A percentile compares a stretch with the other conserved stretches of the same genome.
These are phyloP conservation scores for Syrphus vitripennis DNA, from an alignment of 2,888 invertebrate genomes.

Conservation along the genomic window DNA sequence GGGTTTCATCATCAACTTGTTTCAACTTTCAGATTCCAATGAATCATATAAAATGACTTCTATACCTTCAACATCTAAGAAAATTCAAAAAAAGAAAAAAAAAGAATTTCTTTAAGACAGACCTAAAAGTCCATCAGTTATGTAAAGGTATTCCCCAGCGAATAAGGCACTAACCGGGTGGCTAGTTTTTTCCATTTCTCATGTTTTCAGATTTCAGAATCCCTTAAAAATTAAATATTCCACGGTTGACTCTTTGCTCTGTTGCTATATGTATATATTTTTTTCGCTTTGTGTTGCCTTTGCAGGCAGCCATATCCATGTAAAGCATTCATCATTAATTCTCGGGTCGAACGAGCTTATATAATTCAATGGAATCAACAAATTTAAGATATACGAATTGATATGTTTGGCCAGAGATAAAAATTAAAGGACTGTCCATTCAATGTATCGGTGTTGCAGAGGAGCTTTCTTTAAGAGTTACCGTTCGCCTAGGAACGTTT, in stretches of 20 bases:
- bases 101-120: neutral
- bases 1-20: conserved; percentile 54
- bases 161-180: conserved; percentile 5
- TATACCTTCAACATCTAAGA: conserved; percentile 1
- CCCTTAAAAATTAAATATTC: conserved; percentile 59
- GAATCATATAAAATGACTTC: conserved; percentile 44
- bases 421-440: conserved; percentile 52
- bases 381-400: conserved; percentile 67
- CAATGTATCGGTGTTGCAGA: neutral
- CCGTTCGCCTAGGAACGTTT: neutral
- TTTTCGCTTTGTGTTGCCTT: conserved; percentile 11
- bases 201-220: conserved; percentile 12
- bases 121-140: conserved; percentile 41
- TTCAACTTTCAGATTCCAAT: conserved; percentile 42
- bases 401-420: conserved; percentile 69
- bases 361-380: conserved; percentile 71
- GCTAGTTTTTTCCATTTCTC: neutral
- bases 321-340: conserved; percentile 66
- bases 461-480: neutral
- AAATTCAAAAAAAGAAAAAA: conserved; percentile 2
- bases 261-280: conserved; percentile 43
- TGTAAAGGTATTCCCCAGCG: conserved; percentile 49
- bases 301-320: neutral
- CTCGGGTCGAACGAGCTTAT: conserved; percentile 59
- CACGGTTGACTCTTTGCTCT: conserved; percentile 60